Percentiles rank a stretch among this genome's conserved stretches.
Evolutionary conservation across 2,888 invertebrate species (phyloP).

Genomic region (Scaptodrosophila latifasciaeformis): DNA sequence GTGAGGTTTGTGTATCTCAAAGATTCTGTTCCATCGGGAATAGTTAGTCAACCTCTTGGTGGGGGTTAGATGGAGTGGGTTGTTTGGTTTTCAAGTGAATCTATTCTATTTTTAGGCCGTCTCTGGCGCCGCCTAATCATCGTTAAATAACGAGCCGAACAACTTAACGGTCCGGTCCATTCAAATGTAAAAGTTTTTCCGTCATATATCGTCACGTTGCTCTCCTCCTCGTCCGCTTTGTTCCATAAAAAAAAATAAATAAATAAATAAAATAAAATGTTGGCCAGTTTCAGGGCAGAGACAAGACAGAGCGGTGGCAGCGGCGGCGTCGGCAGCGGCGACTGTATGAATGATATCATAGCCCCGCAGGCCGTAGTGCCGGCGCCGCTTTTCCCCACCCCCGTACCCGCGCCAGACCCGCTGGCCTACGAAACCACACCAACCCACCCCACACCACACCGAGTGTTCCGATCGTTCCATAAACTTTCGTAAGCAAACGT

Average conservation of each 20-base stretch:
- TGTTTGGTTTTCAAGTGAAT: not conserved
- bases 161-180: conserved; percentile 36
- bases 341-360: conserved; percentile 57
- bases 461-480: conserved; percentile 19
- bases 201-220: conserved; percentile 24
- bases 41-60: too few relatives aligned
- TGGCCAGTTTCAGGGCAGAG: conserved; percentile 44
- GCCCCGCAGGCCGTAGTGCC: conserved; percentile 12
- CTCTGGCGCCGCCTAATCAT: conserved; percentile 26
- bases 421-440: too few relatives aligned
- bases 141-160: conserved; percentile 17
- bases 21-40: too few relatives aligned
- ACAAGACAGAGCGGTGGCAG: too few relatives aligned
- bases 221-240: not conserved
- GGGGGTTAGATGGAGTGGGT: too few relatives aligned
- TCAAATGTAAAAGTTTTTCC: conserved; percentile 37
- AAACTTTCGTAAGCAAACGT: conserved; percentile 48
- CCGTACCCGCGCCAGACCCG: too few relatives aligned
- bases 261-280: conserved; percentile 13
- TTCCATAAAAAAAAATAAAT: not conserved
- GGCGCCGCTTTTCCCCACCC: too few relatives aligned
- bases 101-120: conserved; percentile 12
- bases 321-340: conserved; percentile 32
- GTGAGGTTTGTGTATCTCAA: too few relatives aligned
- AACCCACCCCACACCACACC: not conserved